Evolutionary conservation across 2,113 vertebrate species (phyloP).

Genomic region (Tetraodon nigroviridis): DNA sequence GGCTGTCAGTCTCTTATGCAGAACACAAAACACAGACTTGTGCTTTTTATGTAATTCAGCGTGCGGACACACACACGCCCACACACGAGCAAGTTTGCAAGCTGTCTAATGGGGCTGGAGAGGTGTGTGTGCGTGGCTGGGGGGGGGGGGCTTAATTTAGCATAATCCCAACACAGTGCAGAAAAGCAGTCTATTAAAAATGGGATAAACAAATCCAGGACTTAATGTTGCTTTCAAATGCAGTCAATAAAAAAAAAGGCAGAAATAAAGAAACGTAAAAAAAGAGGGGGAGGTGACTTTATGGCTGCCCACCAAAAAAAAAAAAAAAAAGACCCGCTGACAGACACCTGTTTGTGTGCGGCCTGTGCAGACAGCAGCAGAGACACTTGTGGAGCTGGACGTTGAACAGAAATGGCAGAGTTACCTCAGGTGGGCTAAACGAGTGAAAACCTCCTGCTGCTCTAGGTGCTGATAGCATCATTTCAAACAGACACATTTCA

Average conservation of each 20-base stretch:
- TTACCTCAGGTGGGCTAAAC: too few species aligned
- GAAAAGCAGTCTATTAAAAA: slow-evolving; percentile 67
- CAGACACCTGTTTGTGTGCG: slow-evolving; percentile 25
- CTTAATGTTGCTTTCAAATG: slow-evolving; percentile 55
- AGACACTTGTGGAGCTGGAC: slow-evolving; percentile 10
- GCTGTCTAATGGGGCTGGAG: slow-evolving; percentile 9
- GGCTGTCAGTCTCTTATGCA: slow-evolving; percentile 58
- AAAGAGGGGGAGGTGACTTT: slow-evolving; percentile 40
- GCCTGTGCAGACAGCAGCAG: neutral
- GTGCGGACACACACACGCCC: neutral
- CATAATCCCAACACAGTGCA: slow-evolving; percentile 66
- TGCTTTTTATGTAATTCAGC: slow-evolving; percentile 51
- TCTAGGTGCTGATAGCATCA: too few species aligned
- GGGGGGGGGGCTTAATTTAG: slow-evolving; percentile 41
- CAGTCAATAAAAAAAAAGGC: slow-evolving; percentile 65
- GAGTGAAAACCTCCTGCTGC: too few species aligned
- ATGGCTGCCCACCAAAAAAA: slow-evolving; percentile 16
- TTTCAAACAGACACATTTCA: too few species aligned
- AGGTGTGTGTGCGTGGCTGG: neutral
- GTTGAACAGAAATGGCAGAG: neutral
- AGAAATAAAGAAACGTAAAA: slow-evolving; percentile 30
- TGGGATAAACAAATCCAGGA: slow-evolving; percentile 59
- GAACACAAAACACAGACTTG: slow-evolving; percentile 58
- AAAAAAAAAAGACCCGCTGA: slow-evolving; percentile 24
- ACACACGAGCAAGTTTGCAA: slow-evolving; percentile 10